phyloP scores from a whole-genome alignment of 2,113 vertebrate genomes.

The Paratilapia polleni region DNA sequence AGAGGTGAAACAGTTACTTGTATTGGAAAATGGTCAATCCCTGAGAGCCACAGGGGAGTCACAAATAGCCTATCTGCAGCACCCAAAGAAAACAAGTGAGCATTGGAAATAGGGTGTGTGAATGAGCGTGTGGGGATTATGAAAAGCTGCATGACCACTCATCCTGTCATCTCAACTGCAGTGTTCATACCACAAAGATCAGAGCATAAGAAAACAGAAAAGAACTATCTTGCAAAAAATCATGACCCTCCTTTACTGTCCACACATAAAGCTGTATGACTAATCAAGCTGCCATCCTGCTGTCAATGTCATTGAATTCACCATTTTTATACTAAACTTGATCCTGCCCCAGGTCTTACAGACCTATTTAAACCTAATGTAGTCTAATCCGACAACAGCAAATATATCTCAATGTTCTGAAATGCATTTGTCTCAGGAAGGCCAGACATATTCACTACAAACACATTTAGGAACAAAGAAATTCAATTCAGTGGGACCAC shows the following conservation, averaged over 20 bases:
- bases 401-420: neutral
- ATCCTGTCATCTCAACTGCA: slow-evolving; percentile 16
- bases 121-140: slow-evolving; percentile 23
- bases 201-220: neutral
- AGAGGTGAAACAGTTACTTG: slow-evolving; percentile 11
- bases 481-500: neutral
- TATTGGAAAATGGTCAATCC: slow-evolving; percentile 25
- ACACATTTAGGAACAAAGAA: neutral
- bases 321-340: neutral
- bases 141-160: slow-evolving; percentile 28
- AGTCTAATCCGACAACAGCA: neutral
- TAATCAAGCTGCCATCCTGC: neutral
- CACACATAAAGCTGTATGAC: neutral
- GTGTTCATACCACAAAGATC: slow-evolving; percentile 13
- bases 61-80: slow-evolving; percentile 23
- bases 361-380: neutral
- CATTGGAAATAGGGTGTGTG: slow-evolving; percentile 43
- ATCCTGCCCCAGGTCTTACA: neutral
- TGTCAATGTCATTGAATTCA: neutral
- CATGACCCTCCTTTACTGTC: neutral
- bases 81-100: slow-evolving; percentile 36
- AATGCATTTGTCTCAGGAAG: neutral
- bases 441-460: neutral
- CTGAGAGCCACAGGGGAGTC: neutral
- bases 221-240: neutral